These are phyloP conservation scores for Ptychodera flava DNA, from an alignment of 35 echinoderm and acorn worm genomes.

Conservation along the genomic window DNA sequence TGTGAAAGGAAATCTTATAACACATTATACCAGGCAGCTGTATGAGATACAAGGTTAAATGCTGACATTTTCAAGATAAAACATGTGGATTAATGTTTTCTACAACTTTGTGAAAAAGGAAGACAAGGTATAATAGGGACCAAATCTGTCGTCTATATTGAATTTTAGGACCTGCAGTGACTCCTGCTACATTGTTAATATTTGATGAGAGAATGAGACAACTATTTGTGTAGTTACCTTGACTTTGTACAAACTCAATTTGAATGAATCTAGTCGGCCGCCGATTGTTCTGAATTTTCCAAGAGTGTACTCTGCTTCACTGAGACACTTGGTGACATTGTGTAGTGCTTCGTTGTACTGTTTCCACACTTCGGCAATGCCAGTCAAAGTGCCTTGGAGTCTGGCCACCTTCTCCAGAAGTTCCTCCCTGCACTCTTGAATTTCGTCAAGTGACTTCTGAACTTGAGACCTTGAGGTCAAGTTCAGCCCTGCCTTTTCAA, in stretches of 20 bases:
- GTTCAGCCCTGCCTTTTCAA: conserved; percentile 45
- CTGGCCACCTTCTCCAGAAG: conserved; percentile 41
- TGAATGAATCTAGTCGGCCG: neutral
- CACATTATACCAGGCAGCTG: no score
- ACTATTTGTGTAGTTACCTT: no score
- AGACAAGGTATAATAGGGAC: no score
- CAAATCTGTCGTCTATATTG: no score
- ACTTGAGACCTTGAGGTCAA: conserved; percentile 47
- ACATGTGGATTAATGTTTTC: no score
- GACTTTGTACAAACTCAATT: neutral
- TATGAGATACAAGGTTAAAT: no score
- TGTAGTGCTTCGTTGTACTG: conserved; percentile 62
- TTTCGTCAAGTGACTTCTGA: conserved; percentile 17
- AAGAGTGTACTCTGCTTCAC: conserved; percentile 82
- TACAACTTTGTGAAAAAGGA: no score
- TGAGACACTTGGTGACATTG: conserved; percentile 47
- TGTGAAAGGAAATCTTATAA: no score
- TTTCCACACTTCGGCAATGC: conserved; percentile 66
- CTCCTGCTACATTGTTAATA: no score
- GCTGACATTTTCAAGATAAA: no score
- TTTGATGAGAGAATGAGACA: no score
- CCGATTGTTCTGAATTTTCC: neutral
- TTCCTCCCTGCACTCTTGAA: conserved; percentile 26
- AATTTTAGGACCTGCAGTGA: no score
- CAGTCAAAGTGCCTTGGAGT: conserved; percentile 39